phyloP scores from a whole-genome alignment of 2,797 vertebrate species.

The Chromis chromis region DNA sequence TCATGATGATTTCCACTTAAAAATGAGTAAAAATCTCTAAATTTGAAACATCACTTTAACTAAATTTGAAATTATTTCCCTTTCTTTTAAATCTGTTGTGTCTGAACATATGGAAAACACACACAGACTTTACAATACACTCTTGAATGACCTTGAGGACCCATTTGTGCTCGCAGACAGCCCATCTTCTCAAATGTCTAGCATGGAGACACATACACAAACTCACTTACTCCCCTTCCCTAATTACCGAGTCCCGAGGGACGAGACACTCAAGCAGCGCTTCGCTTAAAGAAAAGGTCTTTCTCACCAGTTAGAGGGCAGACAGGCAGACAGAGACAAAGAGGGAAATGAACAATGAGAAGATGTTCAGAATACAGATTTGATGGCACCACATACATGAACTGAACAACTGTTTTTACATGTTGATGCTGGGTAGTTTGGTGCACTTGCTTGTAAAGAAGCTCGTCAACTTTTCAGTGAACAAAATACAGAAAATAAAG shows the following conservation, averaged over 20 bases:
- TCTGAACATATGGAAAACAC: slow-evolving; percentile 13
- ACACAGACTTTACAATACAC: slow-evolving; percentile 32
- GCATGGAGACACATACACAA: slow-evolving; percentile 32
- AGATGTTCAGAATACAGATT: slow-evolving; percentile 22
- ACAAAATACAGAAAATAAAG: neutral
- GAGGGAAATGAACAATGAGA: neutral
- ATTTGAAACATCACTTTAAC: neutral
- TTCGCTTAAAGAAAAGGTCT: slow-evolving; percentile 51
- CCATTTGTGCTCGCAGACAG: slow-evolving; percentile 56
- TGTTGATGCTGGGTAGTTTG: neutral
- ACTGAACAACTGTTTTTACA: neutral
- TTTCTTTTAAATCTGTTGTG: slow-evolving; percentile 9
- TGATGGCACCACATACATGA: neutral
- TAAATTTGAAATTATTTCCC: neutral
- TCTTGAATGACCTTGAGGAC: slow-evolving; percentile 54
- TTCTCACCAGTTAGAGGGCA: slow-evolving; percentile 45
- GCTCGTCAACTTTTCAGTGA: neutral
- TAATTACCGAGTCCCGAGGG: slow-evolving; percentile 54
- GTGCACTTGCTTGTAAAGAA: neutral
- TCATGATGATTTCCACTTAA: slow-evolving; percentile 1
- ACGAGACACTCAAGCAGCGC: slow-evolving; percentile 59
- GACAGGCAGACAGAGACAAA: slow-evolving; percentile 20
- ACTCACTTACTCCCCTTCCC: slow-evolving; percentile 41
- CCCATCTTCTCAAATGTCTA: slow-evolving; percentile 66
- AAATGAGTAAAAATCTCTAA: neutral